Evolutionary conservation across 2,113 vertebrate genomes (phyloP).

Genomic region (Brevimyrus niger): DNA sequence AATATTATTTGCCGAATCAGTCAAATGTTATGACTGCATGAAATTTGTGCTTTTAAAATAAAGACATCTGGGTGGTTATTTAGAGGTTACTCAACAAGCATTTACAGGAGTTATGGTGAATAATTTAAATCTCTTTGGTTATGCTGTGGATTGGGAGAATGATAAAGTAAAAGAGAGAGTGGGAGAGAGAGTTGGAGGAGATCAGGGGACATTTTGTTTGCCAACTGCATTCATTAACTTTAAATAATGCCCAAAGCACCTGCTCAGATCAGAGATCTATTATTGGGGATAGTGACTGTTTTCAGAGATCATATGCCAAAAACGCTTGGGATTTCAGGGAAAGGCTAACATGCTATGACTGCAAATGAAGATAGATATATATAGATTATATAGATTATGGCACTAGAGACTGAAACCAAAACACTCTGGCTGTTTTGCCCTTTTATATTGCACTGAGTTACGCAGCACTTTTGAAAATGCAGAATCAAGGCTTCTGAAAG

Average conservation of each 20-base stretch:
- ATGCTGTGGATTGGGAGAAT: slow-evolving; percentile 25
- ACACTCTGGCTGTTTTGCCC: background rate
- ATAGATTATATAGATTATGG: background rate
- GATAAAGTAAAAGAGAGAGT: background rate
- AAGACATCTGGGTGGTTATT: slow-evolving; percentile 19
- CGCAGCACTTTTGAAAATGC: background rate
- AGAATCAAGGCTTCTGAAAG: background rate
- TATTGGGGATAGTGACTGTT: slow-evolving; percentile 22
- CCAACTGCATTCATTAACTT: slow-evolving; percentile 29
- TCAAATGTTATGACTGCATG: slow-evolving; percentile 31
- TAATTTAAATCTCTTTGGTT: slow-evolving; percentile 37
- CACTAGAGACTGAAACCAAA: background rate
- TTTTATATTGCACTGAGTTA: background rate
- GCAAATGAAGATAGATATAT: background rate
- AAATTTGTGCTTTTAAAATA: slow-evolving; percentile 33
- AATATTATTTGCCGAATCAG: slow-evolving; percentile 25
- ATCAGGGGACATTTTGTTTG: slow-evolving; percentile 26
- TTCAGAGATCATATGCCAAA: slow-evolving; percentile 25
- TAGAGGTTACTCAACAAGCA: slow-evolving; percentile 25
- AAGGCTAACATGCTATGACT: background rate
- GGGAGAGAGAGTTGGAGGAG: background rate
- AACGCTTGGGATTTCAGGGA: background rate
- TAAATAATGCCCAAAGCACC: slow-evolving; percentile 32
- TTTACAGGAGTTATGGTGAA: slow-evolving; percentile 34
- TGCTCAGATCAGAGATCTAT: slow-evolving; percentile 29